phyloP scores from a whole-genome alignment of 2,113 vertebrate species.

The Psittacus erithacus region DNA sequence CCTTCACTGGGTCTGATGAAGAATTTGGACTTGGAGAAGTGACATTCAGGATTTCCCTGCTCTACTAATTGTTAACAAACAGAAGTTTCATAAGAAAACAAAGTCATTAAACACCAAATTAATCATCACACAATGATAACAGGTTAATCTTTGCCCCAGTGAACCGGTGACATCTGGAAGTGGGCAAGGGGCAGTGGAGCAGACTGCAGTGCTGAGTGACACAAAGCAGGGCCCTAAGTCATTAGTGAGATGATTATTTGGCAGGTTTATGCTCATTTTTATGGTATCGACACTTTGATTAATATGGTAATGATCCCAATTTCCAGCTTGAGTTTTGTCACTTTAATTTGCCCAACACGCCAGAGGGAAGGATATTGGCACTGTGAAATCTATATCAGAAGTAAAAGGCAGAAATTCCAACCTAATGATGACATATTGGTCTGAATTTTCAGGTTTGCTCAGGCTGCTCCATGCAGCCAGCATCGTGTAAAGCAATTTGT shows the following conservation, averaged over 20 bases:
- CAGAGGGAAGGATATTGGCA: background rate
- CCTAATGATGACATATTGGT: background rate
- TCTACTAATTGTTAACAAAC: background rate
- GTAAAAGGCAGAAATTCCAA: background rate
- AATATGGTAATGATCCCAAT: conserved; percentile 52
- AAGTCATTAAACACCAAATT: background rate
- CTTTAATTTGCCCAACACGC: background rate
- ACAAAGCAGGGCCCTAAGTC: background rate
- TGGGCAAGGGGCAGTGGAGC: background rate
- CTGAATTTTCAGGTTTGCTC: background rate
- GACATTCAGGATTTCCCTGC: background rate
- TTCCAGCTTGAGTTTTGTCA: conserved; percentile 55
- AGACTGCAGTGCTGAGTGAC: background rate
- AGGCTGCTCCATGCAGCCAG: fast-evolving
- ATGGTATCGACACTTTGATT: conserved; percentile 50
- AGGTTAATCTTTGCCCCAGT: background rate
- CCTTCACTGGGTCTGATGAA: background rate
- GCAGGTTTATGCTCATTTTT: background rate
- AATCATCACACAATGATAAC: background rate
- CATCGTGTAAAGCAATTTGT: fast-evolving
- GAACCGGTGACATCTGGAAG: background rate
- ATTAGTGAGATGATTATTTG: background rate
- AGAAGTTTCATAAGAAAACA: background rate
- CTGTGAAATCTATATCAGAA: background rate
- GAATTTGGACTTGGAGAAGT: background rate